Base-by-base conservation (phyloP, 1,140 invertebrate genomes). In the Drosophila orosa region DNA sequence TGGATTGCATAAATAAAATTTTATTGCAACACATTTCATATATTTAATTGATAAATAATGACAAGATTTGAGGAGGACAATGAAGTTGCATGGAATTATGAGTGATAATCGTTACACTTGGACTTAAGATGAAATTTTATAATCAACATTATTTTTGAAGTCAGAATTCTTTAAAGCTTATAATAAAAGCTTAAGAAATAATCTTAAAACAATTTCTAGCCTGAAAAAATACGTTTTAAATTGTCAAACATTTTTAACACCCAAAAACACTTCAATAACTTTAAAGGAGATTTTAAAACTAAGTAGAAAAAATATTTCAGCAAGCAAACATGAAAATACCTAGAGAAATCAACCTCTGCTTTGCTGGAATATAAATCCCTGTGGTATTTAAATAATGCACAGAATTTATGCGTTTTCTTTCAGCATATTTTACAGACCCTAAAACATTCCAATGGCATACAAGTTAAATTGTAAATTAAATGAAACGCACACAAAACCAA, bases 1-100 rank as follows among this genome's bases (percentile, higher is more conserved):
- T 69, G 48, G 25, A 71, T 57, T 39, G 50, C 50, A 71, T 71
- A 48, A 39, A 69, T 66, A 45, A 56, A 48, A 47, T 27, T 33
- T 45, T 19, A 71, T 37, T 40, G 25, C 37, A 57, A 22, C 3
- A 9, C 25, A 25, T 40, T 22, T 40, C 13, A n/a, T 31, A 2
- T 15, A 67, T 25, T 48, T 66, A 40, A 67, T 67, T 50, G 61
- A 33, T 52, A 27, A 33, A 52, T 48, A 33, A 66, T 65, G 24
- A 12, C 15, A 37, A 48, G 12, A 65, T 15, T 47, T 17, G 3
- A 13, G 3, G 3, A 6, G 5, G 9, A 1, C 10, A 13, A 40
- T 35, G 1, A 1, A 13, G 13, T 5, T 17, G 3, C 13, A 5
- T 12, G n/a, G 25, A 0, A 7, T 33, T 50, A 19, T 8, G 2